Evolutionary conservation across 2,888 invertebrate genomes (phyloP).

Genomic region (Pseudococcus longispinus): DNA sequence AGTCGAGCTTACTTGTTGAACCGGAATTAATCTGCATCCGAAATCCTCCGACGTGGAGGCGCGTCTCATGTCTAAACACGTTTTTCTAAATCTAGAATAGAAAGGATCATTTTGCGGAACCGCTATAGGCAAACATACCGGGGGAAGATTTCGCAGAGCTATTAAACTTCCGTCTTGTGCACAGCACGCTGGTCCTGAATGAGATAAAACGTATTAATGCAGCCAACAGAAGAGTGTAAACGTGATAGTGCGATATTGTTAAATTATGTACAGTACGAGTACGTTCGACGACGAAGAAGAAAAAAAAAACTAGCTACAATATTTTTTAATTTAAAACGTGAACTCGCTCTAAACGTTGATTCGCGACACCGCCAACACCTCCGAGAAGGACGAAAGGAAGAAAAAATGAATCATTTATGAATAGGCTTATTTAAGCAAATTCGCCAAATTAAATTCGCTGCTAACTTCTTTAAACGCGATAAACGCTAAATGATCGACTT

Average conservation of each 20-base stretch:
- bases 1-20: constrained; percentile 57
- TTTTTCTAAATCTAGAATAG: constrained; percentile 57
- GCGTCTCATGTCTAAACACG: constrained; percentile 57
- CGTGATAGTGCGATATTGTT: constrained; percentile 25
- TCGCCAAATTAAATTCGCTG: constrained; percentile 2
- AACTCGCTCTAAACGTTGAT: too few relatives aligned
- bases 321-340: constrained; percentile 10
- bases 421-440: constrained; percentile 7
- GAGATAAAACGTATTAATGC: constrained; percentile 43
- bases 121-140: constrained; percentile 58
- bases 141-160: constrained; percentile 61
- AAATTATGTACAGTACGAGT: background rate
- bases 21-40: constrained; percentile 57
- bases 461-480: background rate
- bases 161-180: constrained; percentile 62
- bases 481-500: background rate
- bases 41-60: constrained; percentile 57
- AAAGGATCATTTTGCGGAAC: constrained; percentile 58
- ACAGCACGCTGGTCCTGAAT: constrained; percentile 60
- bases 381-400: background rate
- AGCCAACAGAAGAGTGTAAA: constrained; percentile 15
- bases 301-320: background rate
- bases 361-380: background rate
- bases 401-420: constrained; percentile 2
- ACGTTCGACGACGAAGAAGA: background rate